phyloP scores from a whole-genome alignment of 2,797 vertebrate species.

The Helarctos malayanus region DNA sequence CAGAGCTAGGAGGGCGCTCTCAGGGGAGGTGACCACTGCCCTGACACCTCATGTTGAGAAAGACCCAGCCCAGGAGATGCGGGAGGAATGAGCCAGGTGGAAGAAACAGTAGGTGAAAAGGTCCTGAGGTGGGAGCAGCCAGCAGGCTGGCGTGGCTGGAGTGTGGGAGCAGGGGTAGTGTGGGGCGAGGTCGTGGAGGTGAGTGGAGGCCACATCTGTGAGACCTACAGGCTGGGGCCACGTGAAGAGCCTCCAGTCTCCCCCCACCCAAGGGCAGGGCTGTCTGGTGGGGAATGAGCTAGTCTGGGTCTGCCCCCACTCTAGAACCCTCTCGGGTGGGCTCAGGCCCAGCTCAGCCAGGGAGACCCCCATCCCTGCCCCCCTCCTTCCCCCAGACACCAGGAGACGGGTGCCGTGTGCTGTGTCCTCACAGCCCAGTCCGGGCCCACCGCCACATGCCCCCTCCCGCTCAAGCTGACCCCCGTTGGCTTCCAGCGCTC shows the following conservation, averaged over 20 bases:
- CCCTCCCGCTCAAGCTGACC: accelerated
- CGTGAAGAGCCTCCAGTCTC: accelerated
- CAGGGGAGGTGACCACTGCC: neutral
- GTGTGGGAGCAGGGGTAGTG: no score
- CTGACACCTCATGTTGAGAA: neutral
- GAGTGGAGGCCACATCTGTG: neutral
- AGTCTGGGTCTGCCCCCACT: neutral
- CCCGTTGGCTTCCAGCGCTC: neutral
- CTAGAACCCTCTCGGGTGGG: accelerated
- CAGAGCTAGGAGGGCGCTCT: neutral
- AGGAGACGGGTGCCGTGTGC: neutral
- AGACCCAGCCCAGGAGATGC: neutral
- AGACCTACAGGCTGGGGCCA: no score
- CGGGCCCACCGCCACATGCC: neutral
- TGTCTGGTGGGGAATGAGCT: accelerated
- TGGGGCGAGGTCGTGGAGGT: accelerated
- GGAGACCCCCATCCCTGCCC: no score
- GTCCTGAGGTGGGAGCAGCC: neutral
- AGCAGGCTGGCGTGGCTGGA: accelerated
- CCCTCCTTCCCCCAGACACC: neutral
- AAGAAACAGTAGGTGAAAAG: neutral
- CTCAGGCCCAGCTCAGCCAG: neutral
- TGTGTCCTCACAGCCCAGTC: neutral
- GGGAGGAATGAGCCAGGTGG: neutral
- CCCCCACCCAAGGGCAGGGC: neutral